A percentile compares a stretch with the other conserved stretches of the same genome.
phyloP scores from a whole-genome alignment of 2,797 vertebrate species.

The Florisuga fusca region DNA sequence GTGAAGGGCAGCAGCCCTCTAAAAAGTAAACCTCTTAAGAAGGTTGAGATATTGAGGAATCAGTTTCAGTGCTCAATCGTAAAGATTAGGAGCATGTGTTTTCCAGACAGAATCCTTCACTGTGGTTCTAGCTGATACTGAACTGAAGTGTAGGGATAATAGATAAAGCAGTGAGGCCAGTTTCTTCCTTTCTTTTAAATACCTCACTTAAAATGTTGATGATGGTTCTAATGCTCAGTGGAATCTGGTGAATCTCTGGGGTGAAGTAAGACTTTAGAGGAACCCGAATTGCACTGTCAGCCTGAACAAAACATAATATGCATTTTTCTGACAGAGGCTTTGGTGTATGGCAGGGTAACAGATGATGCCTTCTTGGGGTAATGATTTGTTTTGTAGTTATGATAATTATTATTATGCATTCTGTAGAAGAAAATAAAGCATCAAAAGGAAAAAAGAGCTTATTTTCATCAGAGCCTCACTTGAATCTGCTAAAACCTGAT shows the following conservation, averaged over 20 bases:
- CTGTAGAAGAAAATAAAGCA: background rate
- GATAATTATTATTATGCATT: background rate
- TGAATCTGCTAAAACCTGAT: no score
- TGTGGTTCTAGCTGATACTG: background rate
- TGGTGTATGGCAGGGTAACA: background rate
- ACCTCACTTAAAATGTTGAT: background rate
- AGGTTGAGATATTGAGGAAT: background rate
- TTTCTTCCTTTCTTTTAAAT: background rate
- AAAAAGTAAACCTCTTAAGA: conserved; percentile 42
- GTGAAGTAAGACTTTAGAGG: background rate
- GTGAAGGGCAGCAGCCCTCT: background rate
- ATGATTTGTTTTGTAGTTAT: background rate
- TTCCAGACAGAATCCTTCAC: background rate
- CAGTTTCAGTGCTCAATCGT: background rate
- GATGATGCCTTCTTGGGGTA: background rate
- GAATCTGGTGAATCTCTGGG: background rate
- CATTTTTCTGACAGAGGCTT: background rate
- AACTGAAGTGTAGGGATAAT: background rate
- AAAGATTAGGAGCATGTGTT: background rate
- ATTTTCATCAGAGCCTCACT: no score
- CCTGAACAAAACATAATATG: background rate
- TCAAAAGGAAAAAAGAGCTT: background rate
- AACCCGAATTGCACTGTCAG: background rate
- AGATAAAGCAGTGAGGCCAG: background rate
- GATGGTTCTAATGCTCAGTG: background rate